Percentiles rank a stretch among this genome's conserved stretches.
Conservation (phyloP, 1,140 invertebrate species). For the Zaprionus vittiger region DNA sequence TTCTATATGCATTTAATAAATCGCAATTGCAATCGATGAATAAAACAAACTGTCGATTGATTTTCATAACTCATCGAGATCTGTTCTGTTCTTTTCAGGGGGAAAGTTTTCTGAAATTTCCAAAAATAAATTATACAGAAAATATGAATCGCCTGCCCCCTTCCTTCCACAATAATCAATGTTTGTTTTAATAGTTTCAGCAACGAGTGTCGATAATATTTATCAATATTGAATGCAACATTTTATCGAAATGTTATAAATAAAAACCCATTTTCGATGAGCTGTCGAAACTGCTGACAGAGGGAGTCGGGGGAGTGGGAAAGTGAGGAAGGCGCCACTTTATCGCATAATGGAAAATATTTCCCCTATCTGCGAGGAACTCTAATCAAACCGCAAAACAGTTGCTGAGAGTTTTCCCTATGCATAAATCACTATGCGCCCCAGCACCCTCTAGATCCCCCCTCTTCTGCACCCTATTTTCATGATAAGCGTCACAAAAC, state of each 20-base stretch:
- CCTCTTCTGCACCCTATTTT: background rate
- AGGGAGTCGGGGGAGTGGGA: background rate
- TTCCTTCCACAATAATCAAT: background rate
- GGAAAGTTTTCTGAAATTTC: background rate
- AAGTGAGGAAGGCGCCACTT: background rate
- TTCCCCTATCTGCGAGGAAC: background rate
- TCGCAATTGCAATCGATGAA: too few species aligned
- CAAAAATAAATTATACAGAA: background rate
- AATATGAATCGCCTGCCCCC: background rate
- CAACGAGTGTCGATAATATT: background rate
- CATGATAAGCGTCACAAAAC: background rate
- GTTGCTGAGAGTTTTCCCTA: background rate
- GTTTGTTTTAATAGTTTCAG: background rate
- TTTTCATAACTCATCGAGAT: background rate
- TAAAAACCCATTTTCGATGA: background rate
- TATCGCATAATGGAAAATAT: constrained; percentile 3
- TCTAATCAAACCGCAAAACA: background rate
- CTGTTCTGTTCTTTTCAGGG: too few species aligned
- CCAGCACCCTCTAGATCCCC: background rate
- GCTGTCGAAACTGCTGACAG: constrained; percentile 7
- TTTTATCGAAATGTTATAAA: constrained; percentile 8
- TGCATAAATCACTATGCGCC: background rate
- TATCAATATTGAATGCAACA: background rate
- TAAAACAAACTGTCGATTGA: background rate
- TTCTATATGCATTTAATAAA: too few species aligned